These are phyloP conservation scores for Cinclus cinclus DNA, from an alignment of 2,113 vertebrate genomes.

Conservation along the genomic window DNA sequence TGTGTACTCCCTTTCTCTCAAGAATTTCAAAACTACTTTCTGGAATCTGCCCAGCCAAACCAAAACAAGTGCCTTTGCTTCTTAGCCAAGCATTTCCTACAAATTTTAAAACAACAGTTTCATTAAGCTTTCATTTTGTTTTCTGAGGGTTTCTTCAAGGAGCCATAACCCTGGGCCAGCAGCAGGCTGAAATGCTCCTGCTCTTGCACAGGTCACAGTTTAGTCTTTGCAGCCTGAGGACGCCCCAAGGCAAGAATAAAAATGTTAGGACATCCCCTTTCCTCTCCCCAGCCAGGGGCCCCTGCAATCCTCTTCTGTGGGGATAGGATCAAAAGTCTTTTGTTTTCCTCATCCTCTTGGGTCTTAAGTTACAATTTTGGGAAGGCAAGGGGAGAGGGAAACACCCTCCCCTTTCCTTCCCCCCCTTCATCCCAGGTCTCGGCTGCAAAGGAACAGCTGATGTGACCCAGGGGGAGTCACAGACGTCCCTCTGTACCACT, in stretches of 20 bases:
- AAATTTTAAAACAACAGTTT: neutral
- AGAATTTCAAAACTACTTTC: neutral
- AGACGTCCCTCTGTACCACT: neutral
- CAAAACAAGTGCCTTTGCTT: neutral
- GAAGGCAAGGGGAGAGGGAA: neutral
- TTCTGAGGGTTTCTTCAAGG: neutral
- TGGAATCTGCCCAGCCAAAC: neutral
- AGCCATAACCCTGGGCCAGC: neutral
- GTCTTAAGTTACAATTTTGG: neutral
- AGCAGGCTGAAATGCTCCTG: neutral
- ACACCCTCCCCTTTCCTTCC: neutral
- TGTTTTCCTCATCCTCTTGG: neutral
- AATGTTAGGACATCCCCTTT: neutral
- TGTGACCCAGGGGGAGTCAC: neutral
- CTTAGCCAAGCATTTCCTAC: neutral
- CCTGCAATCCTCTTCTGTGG: neutral
- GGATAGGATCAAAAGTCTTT: neutral
- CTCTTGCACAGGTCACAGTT: neutral
- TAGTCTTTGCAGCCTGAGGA: neutral
- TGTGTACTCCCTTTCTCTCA: neutral
- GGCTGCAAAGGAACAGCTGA: slow-evolving; percentile 12
- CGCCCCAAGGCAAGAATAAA: neutral
- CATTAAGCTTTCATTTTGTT: neutral
- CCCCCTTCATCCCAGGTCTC: neutral
- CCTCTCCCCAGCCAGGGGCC: neutral